Evolutionary conservation across 2,888 invertebrate species (phyloP).

Genomic region (Standfussiana lucernea): DNA sequence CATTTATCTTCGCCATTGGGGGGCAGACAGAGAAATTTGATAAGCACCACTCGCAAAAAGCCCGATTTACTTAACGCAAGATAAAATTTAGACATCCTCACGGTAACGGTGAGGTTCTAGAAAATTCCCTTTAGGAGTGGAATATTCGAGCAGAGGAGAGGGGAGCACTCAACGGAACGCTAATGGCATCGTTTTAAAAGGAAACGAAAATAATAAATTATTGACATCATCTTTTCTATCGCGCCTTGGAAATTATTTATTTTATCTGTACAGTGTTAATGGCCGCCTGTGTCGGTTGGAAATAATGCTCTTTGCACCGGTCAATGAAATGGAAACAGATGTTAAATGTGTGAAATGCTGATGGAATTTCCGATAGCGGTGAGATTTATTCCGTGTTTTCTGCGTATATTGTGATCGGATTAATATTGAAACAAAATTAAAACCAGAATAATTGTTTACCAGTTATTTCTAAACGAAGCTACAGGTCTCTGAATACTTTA

Average conservation of each 20-base stretch:
- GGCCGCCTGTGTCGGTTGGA: slow-evolving; percentile 68
- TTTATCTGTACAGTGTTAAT: slow-evolving; percentile 73
- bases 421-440: slow-evolving; percentile 31
- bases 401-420: slow-evolving; percentile 56
- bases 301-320: slow-evolving; percentile 80
- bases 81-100: slow-evolving; percentile 80
- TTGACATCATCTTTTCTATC: slow-evolving; percentile 84
- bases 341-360: slow-evolving; percentile 79
- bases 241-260: slow-evolving; percentile 81
- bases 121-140: slow-evolving; percentile 77
- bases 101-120: slow-evolving; percentile 76
- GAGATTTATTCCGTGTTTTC: slow-evolving; percentile 66
- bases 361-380: slow-evolving; percentile 72
- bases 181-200: slow-evolving; percentile 86
- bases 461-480: slow-evolving; percentile 5
- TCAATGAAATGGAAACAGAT: slow-evolving; percentile 83
- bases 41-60: slow-evolving; percentile 74
- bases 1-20: slow-evolving; percentile 66
- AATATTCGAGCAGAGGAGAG: slow-evolving; percentile 79
- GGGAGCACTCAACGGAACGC: slow-evolving; percentile 81
- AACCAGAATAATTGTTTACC: not conserved
- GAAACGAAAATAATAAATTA: slow-evolving; percentile 88
- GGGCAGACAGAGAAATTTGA: slow-evolving; percentile 75
- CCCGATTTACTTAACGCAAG: slow-evolving; percentile 78
- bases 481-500: not conserved